Conservation (phyloP, 2,888 invertebrate species). For the Eupithecia centaureata region DNA sequence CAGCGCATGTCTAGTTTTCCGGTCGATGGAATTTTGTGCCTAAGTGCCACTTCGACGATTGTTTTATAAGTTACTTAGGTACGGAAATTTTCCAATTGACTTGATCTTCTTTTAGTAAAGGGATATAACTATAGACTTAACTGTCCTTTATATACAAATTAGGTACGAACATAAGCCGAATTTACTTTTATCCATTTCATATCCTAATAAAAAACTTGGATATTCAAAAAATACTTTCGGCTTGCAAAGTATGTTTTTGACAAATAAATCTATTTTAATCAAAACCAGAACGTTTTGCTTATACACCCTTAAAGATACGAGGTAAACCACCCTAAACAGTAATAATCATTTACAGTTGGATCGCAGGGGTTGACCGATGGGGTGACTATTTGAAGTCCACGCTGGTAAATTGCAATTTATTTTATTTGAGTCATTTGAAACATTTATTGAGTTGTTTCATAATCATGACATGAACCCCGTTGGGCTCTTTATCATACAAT, state of each 20-base stretch:
- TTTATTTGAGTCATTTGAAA: too few relatives aligned
- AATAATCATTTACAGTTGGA: background rate
- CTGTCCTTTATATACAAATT: too few relatives aligned
- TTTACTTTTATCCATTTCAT: background rate
- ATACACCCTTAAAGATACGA: background rate
- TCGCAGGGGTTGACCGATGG: background rate
- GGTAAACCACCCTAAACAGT: background rate
- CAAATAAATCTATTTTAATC: background rate
- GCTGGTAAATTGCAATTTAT: background rate
- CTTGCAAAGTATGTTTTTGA: background rate
- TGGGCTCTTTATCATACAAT: too few relatives aligned
- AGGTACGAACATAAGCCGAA: background rate
- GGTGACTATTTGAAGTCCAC: background rate
- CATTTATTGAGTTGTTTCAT: too few relatives aligned
- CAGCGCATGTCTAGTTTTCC: conserved; percentile 42
- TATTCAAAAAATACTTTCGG: background rate
- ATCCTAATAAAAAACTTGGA: background rate
- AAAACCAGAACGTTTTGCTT: background rate
- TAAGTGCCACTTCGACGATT: conserved; percentile 5
- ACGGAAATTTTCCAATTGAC: background rate
- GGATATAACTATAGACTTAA: too few relatives aligned
- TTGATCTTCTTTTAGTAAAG: background rate
- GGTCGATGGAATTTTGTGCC: conserved; percentile 39
- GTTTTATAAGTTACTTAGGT: background rate
- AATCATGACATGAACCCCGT: too few relatives aligned